These are phyloP conservation scores for Scylla paramamosain DNA, from an alignment of 1,140 invertebrate genomes.

Conservation along the genomic window DNA sequence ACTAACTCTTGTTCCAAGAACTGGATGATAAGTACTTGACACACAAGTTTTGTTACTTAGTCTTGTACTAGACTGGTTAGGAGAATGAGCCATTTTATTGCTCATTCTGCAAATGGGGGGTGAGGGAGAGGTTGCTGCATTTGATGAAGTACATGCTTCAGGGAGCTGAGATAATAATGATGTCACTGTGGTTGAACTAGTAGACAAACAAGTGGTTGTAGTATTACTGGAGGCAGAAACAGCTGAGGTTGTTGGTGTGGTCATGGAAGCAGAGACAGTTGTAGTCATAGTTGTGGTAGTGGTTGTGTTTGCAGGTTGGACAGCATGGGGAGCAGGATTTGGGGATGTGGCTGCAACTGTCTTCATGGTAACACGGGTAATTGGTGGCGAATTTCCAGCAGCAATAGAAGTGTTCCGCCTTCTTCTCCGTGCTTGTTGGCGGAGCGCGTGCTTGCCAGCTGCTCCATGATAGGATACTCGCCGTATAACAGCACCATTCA, in stretches of 20 bases:
- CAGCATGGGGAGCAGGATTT: slow-evolving; percentile 56
- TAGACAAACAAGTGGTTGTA: not conserved
- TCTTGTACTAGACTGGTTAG: slow-evolving; percentile 58
- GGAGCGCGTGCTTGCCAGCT: slow-evolving; percentile 85
- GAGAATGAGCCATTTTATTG: slow-evolving; percentile 56
- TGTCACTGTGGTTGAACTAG: slow-evolving; percentile 21
- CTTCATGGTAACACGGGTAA: slow-evolving; percentile 77
- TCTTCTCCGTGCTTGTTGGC: slow-evolving; percentile 89
- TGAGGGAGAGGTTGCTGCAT: slow-evolving; percentile 38
- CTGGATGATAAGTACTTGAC: slow-evolving; percentile 35
- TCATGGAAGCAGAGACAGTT: not conserved
- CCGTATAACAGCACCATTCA: slow-evolving; percentile 61
- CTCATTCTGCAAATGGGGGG: slow-evolving; percentile 52
- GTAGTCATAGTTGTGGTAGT: slow-evolving; percentile 25
- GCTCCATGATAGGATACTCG: slow-evolving; percentile 58
- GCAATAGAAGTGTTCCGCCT: slow-evolving; percentile 89
- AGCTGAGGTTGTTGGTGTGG: slow-evolving; percentile 28
- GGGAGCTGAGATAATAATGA: not conserved
- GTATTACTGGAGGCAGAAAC: not conserved
- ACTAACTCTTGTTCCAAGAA: slow-evolving; percentile 54
- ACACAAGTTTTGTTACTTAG: slow-evolving; percentile 40
- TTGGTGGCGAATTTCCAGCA: slow-evolving; percentile 81
- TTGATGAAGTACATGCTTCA: not conserved
- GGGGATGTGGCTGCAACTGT: slow-evolving; percentile 68
- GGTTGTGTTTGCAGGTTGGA: slow-evolving; percentile 48